Percentiles rank a stretch among this genome's conserved stretches.
phyloP scores from a whole-genome alignment of 2,888 invertebrate species.

The Drosophila ustulata region DNA sequence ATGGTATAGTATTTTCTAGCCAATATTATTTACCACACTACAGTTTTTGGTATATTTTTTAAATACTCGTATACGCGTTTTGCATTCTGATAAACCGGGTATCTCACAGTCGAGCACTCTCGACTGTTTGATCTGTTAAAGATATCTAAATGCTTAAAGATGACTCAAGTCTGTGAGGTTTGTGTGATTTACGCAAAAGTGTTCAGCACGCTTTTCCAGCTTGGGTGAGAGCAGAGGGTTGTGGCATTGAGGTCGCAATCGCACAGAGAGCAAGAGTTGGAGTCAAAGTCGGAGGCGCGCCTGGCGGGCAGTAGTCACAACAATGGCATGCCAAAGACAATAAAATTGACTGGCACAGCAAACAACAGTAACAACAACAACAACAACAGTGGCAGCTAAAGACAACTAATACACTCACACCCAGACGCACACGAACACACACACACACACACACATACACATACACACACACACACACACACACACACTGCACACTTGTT shows the following conservation, averaged over 20 bases:
- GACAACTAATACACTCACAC: slow-evolving; percentile 47
- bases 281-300: background rate
- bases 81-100: no score
- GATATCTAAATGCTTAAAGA: slow-evolving; percentile 4
- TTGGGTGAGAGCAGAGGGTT: background rate
- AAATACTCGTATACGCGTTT: no score
- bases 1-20: no score
- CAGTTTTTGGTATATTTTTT: no score
- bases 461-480: slow-evolving; percentile 20
- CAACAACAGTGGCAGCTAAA: slow-evolving; percentile 36
- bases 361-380: slow-evolving; percentile 42
- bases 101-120: no score
- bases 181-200: slow-evolving; percentile 20
- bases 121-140: background rate
- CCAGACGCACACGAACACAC: slow-evolving; percentile 19
- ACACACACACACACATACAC: slow-evolving; percentile 22
- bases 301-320: slow-evolving; percentile 43
- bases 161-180: slow-evolving; percentile 13
- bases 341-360: slow-evolving; percentile 64
- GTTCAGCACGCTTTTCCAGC: slow-evolving; percentile 19
- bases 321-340: slow-evolving; percentile 64
- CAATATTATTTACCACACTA: no score
- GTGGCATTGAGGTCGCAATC: slow-evolving; percentile 23
- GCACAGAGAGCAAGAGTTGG: background rate
- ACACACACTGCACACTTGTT: slow-evolving; percentile 56